phyloP scores from a whole-genome alignment of 1,140 invertebrate species.

The Orussus abietinus region DNA sequence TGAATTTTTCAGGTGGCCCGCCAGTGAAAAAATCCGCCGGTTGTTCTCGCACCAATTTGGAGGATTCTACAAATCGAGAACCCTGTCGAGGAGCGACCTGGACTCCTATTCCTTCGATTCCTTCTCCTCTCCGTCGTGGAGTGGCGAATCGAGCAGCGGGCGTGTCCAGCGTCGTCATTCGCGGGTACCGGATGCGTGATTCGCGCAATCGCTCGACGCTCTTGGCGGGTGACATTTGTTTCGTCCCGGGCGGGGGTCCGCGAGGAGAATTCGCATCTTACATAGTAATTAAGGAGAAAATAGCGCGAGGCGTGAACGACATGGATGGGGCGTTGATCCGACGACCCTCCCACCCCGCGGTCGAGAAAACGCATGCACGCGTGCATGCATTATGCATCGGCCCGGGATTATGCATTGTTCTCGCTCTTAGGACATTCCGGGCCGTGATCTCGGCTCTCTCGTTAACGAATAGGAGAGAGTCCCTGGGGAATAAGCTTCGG shows the following conservation, averaged over 20 bases:
- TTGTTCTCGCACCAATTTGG: too few species aligned
- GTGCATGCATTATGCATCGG: constrained; percentile 44
- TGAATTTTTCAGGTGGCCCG: too few species aligned
- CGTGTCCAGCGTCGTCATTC: too few species aligned
- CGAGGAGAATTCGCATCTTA: constrained; percentile 14
- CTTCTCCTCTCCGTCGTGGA: too few species aligned
- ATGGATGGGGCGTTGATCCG: constrained; percentile 43
- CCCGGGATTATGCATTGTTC: constrained; percentile 34
- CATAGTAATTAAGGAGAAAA: constrained; percentile 16
- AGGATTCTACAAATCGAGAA: too few species aligned
- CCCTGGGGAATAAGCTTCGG: too few species aligned
- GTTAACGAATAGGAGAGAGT: too few species aligned
- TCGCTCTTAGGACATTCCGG: constrained; percentile 2
- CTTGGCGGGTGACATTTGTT: not conserved
- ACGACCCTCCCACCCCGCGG: constrained; percentile 38
- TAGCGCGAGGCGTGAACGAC: constrained; percentile 37
- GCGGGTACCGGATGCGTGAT: constrained; percentile 7
- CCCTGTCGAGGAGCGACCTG: too few species aligned
- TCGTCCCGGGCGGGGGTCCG: not conserved
- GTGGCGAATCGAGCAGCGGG: too few species aligned
- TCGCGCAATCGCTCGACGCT: not conserved
- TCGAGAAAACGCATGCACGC: constrained; percentile 27
- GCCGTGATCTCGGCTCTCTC: too few species aligned
- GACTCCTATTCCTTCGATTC: too few species aligned
- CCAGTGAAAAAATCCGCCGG: too few species aligned